Evolutionary conservation across 1,140 invertebrate species (phyloP), one percentile per base, ranked within the genome.

Genomic region (Aphelinus atriplicis): DNA sequence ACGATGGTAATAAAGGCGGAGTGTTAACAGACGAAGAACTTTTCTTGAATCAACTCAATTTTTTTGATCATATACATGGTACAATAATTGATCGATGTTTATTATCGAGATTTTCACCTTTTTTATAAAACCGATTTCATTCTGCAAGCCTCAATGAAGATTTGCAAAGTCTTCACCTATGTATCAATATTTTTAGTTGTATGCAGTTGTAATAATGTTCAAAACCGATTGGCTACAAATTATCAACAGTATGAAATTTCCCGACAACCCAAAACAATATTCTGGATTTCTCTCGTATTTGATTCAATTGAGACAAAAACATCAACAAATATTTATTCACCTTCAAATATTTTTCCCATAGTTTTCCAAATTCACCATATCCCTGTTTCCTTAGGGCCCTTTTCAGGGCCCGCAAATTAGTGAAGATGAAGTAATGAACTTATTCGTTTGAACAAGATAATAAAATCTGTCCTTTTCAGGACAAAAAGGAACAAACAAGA

Each of bases 391-490:
- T 83, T 84, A 86, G 85, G 86, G 86, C 80, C 85, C 85, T 84
- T 82, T 81, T 83, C 75, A 84, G 86, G 86, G 84, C 85, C 86
- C 86, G 84, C 86, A 87, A 84, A 83, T 84, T 26, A 50, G 51
- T 86, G 71, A 77, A 0, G 7, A 82, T 76, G 79, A 3, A 73
- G 79, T 64, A 81, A 78, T 76, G 76, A 72, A 66, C 61, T 78
- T 62, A 76, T 80, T 65, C 64, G 55, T 73, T 78, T 10, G 26
- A 65, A 58, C 80, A 77, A 77, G 60, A 78, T 51, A 61, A 57
- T 10, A 55, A 81, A 83, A 69, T 26, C 77, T 83, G 83, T 77
- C 78, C 82, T 84, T 83, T 80, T 84, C 57, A 84, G 80, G 78
- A 76, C 80, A 81, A 80, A 58, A 69, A 26, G 45, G 9, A 10